Percentiles rank a stretch among this genome's conserved stretches.
Evolutionary conservation across 2,888 invertebrate species (phyloP).

Genomic region (Cordilura impudica): DNA sequence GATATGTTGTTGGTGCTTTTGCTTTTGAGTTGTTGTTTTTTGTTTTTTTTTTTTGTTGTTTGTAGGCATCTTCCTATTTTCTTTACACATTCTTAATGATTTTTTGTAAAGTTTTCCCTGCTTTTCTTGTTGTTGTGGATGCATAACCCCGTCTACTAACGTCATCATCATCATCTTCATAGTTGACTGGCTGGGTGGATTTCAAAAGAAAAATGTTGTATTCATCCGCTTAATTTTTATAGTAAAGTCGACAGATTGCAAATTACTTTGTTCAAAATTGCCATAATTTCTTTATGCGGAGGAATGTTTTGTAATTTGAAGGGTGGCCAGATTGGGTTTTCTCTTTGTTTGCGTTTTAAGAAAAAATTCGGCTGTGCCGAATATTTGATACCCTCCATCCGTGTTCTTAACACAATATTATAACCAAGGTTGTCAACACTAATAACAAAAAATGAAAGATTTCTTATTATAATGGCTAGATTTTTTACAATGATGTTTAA

Average conservation of each 20-base stretch:
- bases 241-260: constrained; percentile 65
- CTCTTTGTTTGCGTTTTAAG: too few species aligned
- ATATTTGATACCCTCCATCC: too few species aligned
- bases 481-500: too few species aligned
- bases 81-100: constrained; percentile 26
- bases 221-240: constrained; percentile 57
- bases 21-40: background rate
- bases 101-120: constrained; percentile 21
- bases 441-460: too few species aligned
- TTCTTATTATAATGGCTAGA: too few species aligned
- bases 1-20: background rate
- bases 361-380: too few species aligned
- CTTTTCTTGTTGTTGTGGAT: constrained; percentile 27
- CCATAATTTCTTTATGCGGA: constrained; percentile 61
- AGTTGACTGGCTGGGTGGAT: constrained; percentile 45
- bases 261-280: constrained; percentile 66
- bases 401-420: too few species aligned
- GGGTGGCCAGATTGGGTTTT: constrained; percentile 26
- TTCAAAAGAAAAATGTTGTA: constrained; percentile 45
- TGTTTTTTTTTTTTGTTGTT: constrained; percentile 3
- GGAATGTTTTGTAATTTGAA: constrained; percentile 31
- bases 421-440: too few species aligned
- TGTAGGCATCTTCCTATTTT: constrained; percentile 28
- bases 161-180: constrained; percentile 13
- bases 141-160: constrained; percentile 16